These are phyloP conservation scores for cat (Felis catus) DNA, from an alignment of 2,113 vertebrate genomes.

Conservation along the genomic window F.catus_Fca126_mat1.0 CM031420.1:28301001-28301500, in stretches of 20 bases:
- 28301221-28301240: constrained; percentile 51
- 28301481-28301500: constrained; percentile 78
- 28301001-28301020: neutral
- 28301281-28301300: constrained; percentile 60
- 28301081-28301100: neutral
- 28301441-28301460: constrained; percentile 68
- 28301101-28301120: neutral
- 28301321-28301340: constrained; percentile 55
- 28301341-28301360: constrained; percentile 16
- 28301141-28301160: neutral
- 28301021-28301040: neutral
- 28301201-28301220: constrained; percentile 27
- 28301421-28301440: constrained; percentile 76
- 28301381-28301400: constrained; percentile 63
- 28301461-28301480: constrained; percentile 78
- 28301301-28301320: constrained; percentile 65
- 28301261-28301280: constrained; percentile 58
- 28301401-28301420: constrained; percentile 58
- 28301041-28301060: neutral
- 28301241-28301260: constrained; percentile 47
- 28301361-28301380: constrained; percentile 63
- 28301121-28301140: neutral
- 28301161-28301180: neutral
- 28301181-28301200: neutral
- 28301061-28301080: neutral